Conservation (phyloP, 2,113 vertebrate species). For the Rana temporaria region DNA sequence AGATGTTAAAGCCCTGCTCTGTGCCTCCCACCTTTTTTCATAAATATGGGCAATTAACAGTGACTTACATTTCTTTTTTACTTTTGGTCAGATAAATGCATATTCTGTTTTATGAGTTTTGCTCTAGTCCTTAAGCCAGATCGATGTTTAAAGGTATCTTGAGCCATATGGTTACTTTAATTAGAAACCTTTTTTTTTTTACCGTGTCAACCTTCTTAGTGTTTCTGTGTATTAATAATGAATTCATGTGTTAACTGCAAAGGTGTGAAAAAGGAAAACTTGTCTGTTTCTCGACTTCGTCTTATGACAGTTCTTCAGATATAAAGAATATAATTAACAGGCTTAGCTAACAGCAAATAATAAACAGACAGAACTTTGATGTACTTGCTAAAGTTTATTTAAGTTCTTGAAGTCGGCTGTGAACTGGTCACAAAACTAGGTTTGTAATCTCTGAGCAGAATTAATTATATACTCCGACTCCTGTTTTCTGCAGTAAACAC, state of each 20-base stretch:
- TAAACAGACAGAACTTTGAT: not conserved
- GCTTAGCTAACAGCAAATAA: not conserved
- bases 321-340: slow-evolving; percentile 32
- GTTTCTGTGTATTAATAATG: slow-evolving; percentile 44
- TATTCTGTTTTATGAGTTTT: not conserved
- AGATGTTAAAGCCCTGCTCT: too few species aligned
- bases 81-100: not conserved
- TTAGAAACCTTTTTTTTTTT: slow-evolving; percentile 3
- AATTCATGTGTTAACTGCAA: slow-evolving; percentile 28
- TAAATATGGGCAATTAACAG: too few species aligned
- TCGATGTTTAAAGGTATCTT: not conserved
- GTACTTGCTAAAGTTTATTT: not conserved
- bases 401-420: not conserved
- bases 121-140: too few species aligned
- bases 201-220: slow-evolving; percentile 4
- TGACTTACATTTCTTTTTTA: too few species aligned
- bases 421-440: too few species aligned
- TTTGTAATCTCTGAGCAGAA: too few species aligned
- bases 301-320: slow-evolving; percentile 35
- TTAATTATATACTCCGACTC: too few species aligned
- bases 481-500: too few species aligned
- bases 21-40: too few species aligned
- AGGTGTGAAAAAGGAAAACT: slow-evolving; percentile 15
- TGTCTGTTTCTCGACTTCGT: not conserved
- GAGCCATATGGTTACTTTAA: slow-evolving; percentile 21